Percentiles rank a stretch among this genome's conserved stretches.
These are phyloP conservation scores for Xestia xanthographa DNA, from an alignment of 2,888 invertebrate genomes.

Conservation along the genomic window DNA sequence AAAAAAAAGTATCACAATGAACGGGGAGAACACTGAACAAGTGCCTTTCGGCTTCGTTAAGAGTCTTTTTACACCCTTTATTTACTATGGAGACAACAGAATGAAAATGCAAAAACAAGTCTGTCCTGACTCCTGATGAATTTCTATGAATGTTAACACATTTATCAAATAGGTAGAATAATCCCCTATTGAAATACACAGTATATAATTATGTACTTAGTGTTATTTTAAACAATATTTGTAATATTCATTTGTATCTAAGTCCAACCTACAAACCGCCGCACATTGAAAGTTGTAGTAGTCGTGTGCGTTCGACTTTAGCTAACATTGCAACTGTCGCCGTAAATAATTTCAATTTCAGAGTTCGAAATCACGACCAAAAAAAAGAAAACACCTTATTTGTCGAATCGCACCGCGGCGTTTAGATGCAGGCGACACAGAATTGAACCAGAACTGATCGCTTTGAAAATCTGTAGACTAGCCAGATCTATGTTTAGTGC, in stretches of 20 bases:
- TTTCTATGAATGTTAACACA: not conserved
- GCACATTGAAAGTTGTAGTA: constrained; percentile 28
- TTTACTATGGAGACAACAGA: not conserved
- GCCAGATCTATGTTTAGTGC: constrained; percentile 4
- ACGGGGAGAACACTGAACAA: too few relatives aligned
- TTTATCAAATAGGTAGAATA: not conserved
- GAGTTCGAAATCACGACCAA: constrained; percentile 28
- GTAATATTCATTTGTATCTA: not conserved
- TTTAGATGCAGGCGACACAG: constrained; percentile 32
- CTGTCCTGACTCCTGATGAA: not conserved
- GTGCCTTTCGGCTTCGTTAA: too few relatives aligned
- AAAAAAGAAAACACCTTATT: constrained; percentile 45
- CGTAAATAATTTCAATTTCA: constrained; percentile 51
- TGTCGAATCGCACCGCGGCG: constrained; percentile 38
- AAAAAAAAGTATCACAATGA: too few relatives aligned
- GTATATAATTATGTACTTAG: not conserved
- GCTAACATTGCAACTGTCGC: constrained; percentile 37
- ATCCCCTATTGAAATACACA: not conserved
- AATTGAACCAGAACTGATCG: constrained; percentile 40
- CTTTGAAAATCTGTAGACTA: constrained; percentile 32
- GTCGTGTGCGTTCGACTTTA: constrained; percentile 28
- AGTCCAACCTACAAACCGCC: not conserved
- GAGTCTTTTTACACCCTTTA: too few relatives aligned
- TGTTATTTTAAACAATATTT: not conserved
- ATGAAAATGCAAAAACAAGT: not conserved